These are phyloP conservation scores for Stegastes partitus DNA, from an alignment of 2,113 vertebrate genomes.

Conservation along the genomic window DNA sequence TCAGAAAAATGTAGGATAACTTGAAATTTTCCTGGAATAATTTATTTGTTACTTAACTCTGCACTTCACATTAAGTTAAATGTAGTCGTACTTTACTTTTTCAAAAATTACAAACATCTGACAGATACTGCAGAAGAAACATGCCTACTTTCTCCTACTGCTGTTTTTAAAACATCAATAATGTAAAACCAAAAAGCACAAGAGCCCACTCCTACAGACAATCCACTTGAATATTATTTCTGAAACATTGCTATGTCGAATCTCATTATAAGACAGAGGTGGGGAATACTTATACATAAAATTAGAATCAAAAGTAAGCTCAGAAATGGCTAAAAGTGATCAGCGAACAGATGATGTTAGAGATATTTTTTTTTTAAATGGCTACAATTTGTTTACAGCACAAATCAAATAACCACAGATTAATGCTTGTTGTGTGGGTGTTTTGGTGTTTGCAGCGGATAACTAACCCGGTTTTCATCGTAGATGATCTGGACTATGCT, in stretches of 20 bases:
- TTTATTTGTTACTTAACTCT: background rate
- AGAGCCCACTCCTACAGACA: background rate
- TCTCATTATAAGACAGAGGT: background rate
- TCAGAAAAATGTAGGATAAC: too few relatives aligned
- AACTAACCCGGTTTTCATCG: slow-evolving; percentile 95
- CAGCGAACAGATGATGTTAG: background rate
- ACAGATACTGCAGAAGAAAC: background rate
- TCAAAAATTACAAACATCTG: too few relatives aligned
- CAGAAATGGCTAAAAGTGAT: background rate
- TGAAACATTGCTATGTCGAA: background rate
- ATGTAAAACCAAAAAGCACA: background rate
- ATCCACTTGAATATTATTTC: background rate
- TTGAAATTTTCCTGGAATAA: too few relatives aligned
- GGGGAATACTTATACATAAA: background rate
- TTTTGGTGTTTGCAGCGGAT: slow-evolving; percentile 17
- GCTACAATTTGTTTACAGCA: background rate
- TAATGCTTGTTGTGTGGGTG: background rate
- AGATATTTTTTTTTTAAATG: background rate
- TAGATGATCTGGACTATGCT: slow-evolving; percentile 99
- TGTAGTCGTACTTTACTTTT: background rate
- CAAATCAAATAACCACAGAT: background rate
- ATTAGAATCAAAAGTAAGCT: background rate
- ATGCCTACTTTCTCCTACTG: background rate
- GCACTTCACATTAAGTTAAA: background rate
- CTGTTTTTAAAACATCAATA: slow-evolving; percentile 15